Base-by-base conservation (phyloP, 2,888 invertebrate species). In the Anarsia innoxiella region DNA sequence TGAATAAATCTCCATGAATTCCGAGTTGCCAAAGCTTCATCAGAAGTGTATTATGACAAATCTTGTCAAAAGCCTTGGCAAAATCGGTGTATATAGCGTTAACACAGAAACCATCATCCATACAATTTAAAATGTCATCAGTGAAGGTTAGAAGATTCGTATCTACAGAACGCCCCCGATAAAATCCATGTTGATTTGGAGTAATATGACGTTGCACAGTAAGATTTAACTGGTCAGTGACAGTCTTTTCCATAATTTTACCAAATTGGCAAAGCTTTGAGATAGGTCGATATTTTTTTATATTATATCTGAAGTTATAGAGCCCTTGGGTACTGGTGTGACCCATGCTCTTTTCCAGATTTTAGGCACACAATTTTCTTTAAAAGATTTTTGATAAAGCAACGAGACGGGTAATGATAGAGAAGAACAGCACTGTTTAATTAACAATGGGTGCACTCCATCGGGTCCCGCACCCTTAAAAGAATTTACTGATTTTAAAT, bases 171-270 rank as follows among this genome's bases (percentile, higher is more conserved):
- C 46, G 41, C n/a, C 25, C 23, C 12, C 14, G 32, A 19, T 35
- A 23, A 19, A 44, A 46, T 13, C 46, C 46, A 27, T 44, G 44
- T 28, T 46, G 46, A 23, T 42, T 26, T 3, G 32, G 25, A 8
- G 15, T 25, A 2, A 44, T 39, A 10, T 27, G 28, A 31, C 37
- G 35, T 8, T 25, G 30, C 11, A 36, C 19, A 1, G 23, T 32
- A 4, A 10, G 11, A 6, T 25, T 38, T 1, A 47, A 9, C 25
- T 45, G 38, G 5, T 23, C n/a, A 5, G 40, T 42, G 2, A 46
- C 45, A 14, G 44, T 42, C 25, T 41, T 41, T 34, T 56, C 48
- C 23, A 46, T 29, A 32, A 48, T 27, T 31, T 49, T 49, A 9
- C 39, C 39, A 5, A 50, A 27, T 12, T 30, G 30, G 31, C 40